A percentile compares a stretch with the other conserved stretches of the same genome.
Evolutionary conservation across 2,888 invertebrate species (phyloP).

Genomic region (Aporophyla lueneburgensis): DNA sequence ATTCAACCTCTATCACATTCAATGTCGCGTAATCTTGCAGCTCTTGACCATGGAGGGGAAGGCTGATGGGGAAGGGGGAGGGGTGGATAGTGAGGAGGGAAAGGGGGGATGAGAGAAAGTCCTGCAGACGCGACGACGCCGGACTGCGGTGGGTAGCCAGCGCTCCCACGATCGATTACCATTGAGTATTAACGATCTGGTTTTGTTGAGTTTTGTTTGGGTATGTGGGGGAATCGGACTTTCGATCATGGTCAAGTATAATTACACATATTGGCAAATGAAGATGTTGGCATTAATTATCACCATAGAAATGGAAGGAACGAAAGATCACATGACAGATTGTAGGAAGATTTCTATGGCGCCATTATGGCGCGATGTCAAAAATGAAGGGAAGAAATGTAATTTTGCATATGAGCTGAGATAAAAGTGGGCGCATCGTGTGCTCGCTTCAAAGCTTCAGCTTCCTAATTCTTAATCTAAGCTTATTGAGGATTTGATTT

Average conservation of each 20-base stretch:
- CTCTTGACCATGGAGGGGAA: constrained; percentile 45
- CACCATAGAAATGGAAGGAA: too few species aligned
- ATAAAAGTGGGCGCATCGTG: too few species aligned
- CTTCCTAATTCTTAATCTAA: too few species aligned
- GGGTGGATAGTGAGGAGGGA: constrained; percentile 4
- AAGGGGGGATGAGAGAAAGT: constrained; percentile 67
- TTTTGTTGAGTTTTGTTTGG: constrained; percentile 17
- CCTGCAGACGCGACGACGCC: constrained; percentile 68
- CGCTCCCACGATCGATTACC: constrained; percentile 37
- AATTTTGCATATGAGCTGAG: too few species aligned
- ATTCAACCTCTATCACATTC: constrained; percentile 68
- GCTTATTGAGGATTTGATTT: too few species aligned
- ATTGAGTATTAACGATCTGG: constrained; percentile 40
- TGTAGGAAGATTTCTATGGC: too few species aligned
- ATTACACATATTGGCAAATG: neutral
- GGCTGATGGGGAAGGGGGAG: neutral
- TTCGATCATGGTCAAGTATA: constrained; percentile 5
- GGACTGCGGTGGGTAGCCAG: constrained; percentile 45
- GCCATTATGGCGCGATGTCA: too few species aligned
- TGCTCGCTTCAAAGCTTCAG: too few species aligned
- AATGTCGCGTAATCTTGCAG: constrained; percentile 66
- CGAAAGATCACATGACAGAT: too few species aligned
- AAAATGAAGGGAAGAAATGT: too few species aligned
- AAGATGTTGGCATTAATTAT: too few species aligned
- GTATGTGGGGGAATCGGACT: neutral